These are phyloP conservation scores for Potamarius usumacintae DNA, from an alignment of 2,113 vertebrate genomes.

Conservation along the genomic window DNA sequence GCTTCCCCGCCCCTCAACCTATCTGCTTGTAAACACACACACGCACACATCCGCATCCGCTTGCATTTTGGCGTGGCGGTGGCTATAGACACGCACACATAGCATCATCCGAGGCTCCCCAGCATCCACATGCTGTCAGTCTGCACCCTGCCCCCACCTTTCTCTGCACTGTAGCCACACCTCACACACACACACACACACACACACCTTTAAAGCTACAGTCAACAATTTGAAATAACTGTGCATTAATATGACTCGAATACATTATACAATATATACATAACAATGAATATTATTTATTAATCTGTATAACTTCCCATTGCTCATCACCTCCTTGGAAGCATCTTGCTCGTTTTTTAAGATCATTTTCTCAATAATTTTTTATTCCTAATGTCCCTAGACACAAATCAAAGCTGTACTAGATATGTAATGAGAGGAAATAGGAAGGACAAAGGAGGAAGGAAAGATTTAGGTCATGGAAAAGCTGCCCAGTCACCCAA, in stretches of 20 bases:
- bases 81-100: slow-evolving; percentile 37
- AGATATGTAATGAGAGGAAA: neutral
- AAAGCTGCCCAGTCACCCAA: neutral
- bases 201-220: neutral
- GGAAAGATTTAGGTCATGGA: neutral
- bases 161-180: slow-evolving; percentile 27
- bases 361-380: neutral
- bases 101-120: slow-evolving; percentile 29
- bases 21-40: slow-evolving; percentile 66
- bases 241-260: neutral
- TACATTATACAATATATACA: neutral
- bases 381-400: neutral
- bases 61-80: slow-evolving; percentile 32
- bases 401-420: neutral
- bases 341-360: neutral
- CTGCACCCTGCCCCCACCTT: slow-evolving; percentile 30
- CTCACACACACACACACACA: slow-evolving; percentile 1
- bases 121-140: slow-evolving; percentile 29
- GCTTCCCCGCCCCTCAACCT: slow-evolving; percentile 33
- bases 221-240: neutral
- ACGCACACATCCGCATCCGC: slow-evolving; percentile 54
- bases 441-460: neutral
- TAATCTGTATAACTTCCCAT: neutral
- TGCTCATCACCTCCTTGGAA: neutral
- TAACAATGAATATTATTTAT: neutral